Base-by-base conservation (phyloP, 23 tunicate genomes). In the Ascidia mentula region DNA sequence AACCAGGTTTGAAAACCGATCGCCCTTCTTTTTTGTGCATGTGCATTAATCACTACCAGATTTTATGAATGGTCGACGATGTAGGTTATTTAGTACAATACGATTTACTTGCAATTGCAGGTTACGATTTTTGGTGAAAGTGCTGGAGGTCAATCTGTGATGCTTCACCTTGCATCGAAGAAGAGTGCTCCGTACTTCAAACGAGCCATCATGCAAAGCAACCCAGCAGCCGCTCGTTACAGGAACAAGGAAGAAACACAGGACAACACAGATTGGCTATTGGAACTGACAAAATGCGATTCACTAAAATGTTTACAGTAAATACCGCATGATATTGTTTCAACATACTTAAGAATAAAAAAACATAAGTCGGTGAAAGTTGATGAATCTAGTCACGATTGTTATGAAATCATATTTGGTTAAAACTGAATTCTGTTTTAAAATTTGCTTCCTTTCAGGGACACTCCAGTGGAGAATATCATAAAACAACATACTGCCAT, bases 121-220 rank as follows among this genome's bases (percentile, higher is more conserved):
- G 88, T 89, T 26, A 79, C 95, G 31, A 69, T 90, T 13, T 79
- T 85, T 69, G 95, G 95, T n/a, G 38, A 90, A 18, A 90, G 89
- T 37, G 86, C 86, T 59, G 89, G 89, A 4, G 89, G 72, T 13
- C 95, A 90, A 36, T 90, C 89, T 0, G 81, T 80, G 18, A 85
- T 40, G 83, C 46, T 80, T 32, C 95, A 90, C 46, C 35, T 80
- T 22, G 31, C 85, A n/a, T 85, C 95, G 31, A 77, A 60, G 5
- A 40, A 69, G 37, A 89, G 94, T 53, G 40, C 72, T 17, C 84
- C 82, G 0, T 80, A 60, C 22, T 85, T 75, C 34, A 72, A 61
- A 60, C 70, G 85, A 40, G 82, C 89, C 7, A 84, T 90, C 34
- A 80, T 77, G 72, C 86, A 85, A 69, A 90, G 89, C 40, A 80